Evolutionary conservation across 2,888 invertebrate genomes (phyloP), one percentile per base, ranked within the genome.

Genomic region (Poecilobothrus nobilitatus): DNA sequence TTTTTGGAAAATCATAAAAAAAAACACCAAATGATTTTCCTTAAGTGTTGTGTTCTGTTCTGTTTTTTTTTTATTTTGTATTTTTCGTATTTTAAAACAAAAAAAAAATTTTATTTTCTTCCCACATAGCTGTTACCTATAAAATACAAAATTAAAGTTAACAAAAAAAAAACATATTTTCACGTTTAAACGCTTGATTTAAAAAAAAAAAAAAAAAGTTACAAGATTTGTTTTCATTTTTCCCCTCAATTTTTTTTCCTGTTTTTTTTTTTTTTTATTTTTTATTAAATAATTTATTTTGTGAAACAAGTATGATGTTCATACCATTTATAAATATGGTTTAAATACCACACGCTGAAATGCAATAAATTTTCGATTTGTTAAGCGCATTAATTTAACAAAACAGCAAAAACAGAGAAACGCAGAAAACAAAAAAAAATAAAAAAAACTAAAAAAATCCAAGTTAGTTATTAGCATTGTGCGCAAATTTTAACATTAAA

Each of bases 301-400:
- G 41, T 18, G 53, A 53, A 53, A 53, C 53, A 53, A 53, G 53
- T 53, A 53, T 53, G 53, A 53, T 53, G 53, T 18, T 53, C 53
- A 53, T 53, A 53, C 18, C 15, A 53, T 53, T 53, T 53, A 18
- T 53, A 53, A 53, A 18, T 53, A 53, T 18, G 18, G 53, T 53
- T 53, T 53, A 53, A 53, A 53, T 53, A 53, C 53, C 53, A 53
- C 53, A 53, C 53, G 53, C 53, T 53, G 53, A 53, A 53, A 53
- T 53, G 53, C 18, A 53, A 53, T 53, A 53, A 53, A 53, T 53
- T 53, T 53, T 18, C 53, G 53, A 53, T 53, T 53, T 53, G 53
- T 53, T 53, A 53, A 53, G 53, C 53, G 18, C 18, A 53, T 53
- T 53, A 53, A 53, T 53, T 53, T 53, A 53, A 12, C 12, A 37